phyloP scores from a whole-genome alignment of 53 echinoderm and acorn worm species.

The Antedon mediterranea region DNA sequence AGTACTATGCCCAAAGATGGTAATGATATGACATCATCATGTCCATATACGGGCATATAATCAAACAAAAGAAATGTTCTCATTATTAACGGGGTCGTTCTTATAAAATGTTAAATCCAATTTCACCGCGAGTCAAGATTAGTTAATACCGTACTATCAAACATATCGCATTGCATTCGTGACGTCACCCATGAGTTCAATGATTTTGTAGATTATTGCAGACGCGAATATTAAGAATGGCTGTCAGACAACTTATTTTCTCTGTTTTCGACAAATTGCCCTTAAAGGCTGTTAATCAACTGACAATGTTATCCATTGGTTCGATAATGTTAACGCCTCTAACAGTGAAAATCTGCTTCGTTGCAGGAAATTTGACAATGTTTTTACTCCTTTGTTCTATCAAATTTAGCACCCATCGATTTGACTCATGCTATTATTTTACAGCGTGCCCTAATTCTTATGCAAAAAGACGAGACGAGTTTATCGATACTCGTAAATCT shows the following conservation, averaged over 20 bases:
- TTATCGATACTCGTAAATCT: no score
- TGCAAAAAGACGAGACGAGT: no score
- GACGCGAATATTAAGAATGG: neutral
- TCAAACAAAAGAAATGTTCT: no score
- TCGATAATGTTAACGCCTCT: neutral
- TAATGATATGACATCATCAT: no score
- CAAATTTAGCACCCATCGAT: neutral
- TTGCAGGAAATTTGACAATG: neutral
- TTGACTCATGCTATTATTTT: neutral
- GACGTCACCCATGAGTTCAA: neutral
- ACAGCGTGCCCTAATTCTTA: neutral
- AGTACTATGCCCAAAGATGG: no score
- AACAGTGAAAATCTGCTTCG: neutral
- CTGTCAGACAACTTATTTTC: neutral
- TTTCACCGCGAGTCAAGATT: neutral
- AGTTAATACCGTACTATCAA: neutral
- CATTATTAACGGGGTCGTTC: neutral
- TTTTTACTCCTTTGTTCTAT: neutral
- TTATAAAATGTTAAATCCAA: neutral
- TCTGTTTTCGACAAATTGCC: neutral
- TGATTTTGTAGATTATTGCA: neutral
- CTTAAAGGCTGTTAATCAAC: neutral
- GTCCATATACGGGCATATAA: no score
- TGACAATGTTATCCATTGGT: neutral
- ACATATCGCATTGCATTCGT: neutral